These are phyloP conservation scores for Ectemnius lituratus DNA, from an alignment of 2,888 invertebrate genomes.

Conservation along the genomic window DNA sequence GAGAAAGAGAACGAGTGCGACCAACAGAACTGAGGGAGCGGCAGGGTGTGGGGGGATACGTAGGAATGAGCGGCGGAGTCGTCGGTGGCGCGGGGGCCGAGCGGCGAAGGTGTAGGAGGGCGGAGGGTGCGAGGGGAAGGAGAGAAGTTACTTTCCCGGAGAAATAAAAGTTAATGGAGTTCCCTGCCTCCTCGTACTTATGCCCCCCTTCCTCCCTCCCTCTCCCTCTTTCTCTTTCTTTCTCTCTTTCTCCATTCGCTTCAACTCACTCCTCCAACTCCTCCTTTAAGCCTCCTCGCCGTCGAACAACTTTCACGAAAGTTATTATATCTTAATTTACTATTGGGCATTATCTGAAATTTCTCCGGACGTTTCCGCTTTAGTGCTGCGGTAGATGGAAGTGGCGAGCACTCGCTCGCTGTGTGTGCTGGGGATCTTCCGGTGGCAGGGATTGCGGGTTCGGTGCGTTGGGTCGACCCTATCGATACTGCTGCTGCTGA, in stretches of 20 bases:
- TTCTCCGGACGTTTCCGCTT: constrained; percentile 66
- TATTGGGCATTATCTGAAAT: constrained; percentile 71
- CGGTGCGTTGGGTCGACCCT: neutral
- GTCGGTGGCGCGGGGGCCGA: constrained; percentile 26
- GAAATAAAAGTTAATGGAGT: constrained; percentile 77
- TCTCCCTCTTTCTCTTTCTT: constrained; percentile 25
- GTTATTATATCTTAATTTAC: constrained; percentile 76
- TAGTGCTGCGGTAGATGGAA: constrained; percentile 52
- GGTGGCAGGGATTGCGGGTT: neutral
- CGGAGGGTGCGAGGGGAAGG: constrained; percentile 30
- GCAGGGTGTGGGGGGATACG: neutral
- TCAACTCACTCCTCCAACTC: constrained; percentile 30
- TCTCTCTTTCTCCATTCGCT: constrained; percentile 59
- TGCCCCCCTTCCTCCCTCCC: constrained; percentile 36
- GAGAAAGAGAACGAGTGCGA: constrained; percentile 9
- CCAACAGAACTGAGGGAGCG: neutral
- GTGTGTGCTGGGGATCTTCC: neutral
- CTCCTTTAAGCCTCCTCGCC: constrained; percentile 45
- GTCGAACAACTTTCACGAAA: constrained; percentile 70
- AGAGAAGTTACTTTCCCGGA: constrained; percentile 72
- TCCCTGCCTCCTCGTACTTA: constrained; percentile 61
- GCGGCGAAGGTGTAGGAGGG: constrained; percentile 31
- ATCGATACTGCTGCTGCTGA: too few relatives aligned
- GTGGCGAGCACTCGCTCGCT: neutral
- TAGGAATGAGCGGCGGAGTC: neutral